Conservation (phyloP, 2,113 vertebrate genomes). For the Plecotus auritus region DNA sequence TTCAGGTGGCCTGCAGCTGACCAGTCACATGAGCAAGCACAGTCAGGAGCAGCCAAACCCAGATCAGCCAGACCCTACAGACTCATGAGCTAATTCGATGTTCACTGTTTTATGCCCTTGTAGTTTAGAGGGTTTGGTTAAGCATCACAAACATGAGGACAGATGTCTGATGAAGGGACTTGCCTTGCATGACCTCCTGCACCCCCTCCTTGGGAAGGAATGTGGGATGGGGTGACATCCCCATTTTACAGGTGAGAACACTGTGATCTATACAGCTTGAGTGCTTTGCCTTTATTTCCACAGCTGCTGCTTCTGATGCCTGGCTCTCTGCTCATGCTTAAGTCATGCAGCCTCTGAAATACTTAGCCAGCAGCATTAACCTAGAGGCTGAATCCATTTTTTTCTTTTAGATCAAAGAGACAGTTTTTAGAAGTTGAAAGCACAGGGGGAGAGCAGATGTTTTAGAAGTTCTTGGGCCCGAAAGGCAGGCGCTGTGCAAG, state of each 20-base stretch:
- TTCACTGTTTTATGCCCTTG: neutral
- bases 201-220: neutral
- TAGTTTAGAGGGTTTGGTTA: neutral
- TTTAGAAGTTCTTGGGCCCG: conserved; percentile 26
- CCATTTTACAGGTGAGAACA: neutral
- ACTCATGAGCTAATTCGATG: neutral
- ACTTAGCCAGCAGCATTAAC: conserved; percentile 47
- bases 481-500: neutral
- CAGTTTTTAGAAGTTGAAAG: conserved; percentile 59
- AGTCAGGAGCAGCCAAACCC: neutral
- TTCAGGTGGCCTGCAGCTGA: neutral
- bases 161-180: neutral
- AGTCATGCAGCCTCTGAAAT: neutral
- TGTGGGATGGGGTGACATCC: neutral
- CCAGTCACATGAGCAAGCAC: neutral
- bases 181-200: neutral
- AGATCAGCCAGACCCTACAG: neutral
- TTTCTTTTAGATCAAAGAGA: conserved; percentile 53
- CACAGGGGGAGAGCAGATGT: neutral
- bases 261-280: neutral
- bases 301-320: neutral
- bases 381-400: conserved; percentile 36
- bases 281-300: neutral
- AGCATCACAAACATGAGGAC: neutral
- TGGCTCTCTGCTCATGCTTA: neutral